Percentiles rank a stretch among this genome's conserved stretches.
phyloP scores from a whole-genome alignment of 2,888 invertebrate genomes.

The Eutolmus rufibarbis region DNA sequence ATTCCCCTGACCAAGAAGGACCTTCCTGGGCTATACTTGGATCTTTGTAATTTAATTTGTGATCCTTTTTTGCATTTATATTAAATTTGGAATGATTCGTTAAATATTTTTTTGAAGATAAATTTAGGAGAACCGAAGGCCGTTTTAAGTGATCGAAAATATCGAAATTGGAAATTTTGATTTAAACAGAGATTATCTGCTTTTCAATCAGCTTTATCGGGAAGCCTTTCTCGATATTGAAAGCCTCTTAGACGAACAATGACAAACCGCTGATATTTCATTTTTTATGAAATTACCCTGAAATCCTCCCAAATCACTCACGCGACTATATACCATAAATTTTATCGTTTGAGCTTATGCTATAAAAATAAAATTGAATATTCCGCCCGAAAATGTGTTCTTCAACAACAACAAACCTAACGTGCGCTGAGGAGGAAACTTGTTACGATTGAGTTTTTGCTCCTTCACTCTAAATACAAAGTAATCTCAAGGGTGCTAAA shows the following conservation, averaged over 20 bases:
- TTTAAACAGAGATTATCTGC: neutral
- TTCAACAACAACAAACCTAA: neutral
- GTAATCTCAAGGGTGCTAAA: neutral
- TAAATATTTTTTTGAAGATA: neutral
- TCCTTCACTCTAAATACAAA: neutral
- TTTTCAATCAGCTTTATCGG: neutral
- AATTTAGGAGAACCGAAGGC: neutral
- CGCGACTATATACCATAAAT: neutral
- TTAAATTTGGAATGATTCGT: neutral
- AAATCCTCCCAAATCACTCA: neutral
- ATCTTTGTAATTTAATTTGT: neutral
- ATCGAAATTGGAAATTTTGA: neutral
- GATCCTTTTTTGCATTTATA: neutral
- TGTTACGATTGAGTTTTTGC: neutral
- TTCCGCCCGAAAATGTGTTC: neutral
- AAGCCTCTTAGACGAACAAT: neutral
- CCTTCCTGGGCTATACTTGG: neutral
- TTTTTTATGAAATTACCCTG: neutral
- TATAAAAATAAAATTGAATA: neutral
- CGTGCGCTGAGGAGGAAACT: neutral
- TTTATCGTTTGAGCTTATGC: neutral
- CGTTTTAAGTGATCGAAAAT: neutral
- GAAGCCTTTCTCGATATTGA: neutral
- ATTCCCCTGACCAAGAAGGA: neutral
- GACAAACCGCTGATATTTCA: neutral